phyloP scores from a whole-genome alignment of 2,113 vertebrate genomes.

The Vombatus ursinus region DNA sequence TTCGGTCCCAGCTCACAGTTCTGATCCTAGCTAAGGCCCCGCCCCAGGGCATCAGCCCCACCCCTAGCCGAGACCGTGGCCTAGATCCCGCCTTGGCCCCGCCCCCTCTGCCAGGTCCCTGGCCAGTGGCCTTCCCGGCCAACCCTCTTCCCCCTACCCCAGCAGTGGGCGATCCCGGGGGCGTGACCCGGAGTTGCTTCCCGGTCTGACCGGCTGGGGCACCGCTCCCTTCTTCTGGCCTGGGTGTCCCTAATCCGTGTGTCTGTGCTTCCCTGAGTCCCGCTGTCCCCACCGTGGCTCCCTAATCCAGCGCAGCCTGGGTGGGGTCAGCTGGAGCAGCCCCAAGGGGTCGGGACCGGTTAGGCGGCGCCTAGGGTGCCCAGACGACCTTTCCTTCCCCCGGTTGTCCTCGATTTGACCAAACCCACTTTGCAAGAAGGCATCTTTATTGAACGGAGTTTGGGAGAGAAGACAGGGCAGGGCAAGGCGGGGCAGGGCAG shows the following conservation, averaged over 20 bases:
- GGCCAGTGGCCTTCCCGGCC: neutral
- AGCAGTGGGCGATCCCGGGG: neutral
- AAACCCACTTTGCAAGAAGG: neutral
- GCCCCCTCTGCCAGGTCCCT: neutral
- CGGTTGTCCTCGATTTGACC: neutral
- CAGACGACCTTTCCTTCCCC: neutral
- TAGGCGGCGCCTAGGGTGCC: slow-evolving; percentile 12
- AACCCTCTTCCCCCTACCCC: slow-evolving; percentile 23
- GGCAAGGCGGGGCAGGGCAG: too few relatives aligned
- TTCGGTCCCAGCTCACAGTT: neutral
- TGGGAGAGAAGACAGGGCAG: neutral
- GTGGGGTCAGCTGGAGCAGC: neutral
- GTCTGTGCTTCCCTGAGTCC: neutral
- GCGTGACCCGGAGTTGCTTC: neutral
- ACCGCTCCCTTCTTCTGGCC: neutral
- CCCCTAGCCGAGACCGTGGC: neutral
- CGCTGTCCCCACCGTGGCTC: neutral
- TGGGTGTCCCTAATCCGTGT: neutral
- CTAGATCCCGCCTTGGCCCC: neutral
- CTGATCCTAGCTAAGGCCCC: neutral
- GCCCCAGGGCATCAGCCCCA: neutral
- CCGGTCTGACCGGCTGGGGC: neutral
- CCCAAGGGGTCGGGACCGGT: neutral
- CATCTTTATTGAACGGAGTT: slow-evolving; percentile 54
- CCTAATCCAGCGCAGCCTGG: neutral